phyloP scores from a whole-genome alignment of 2,888 invertebrate genomes.

The Tuta absoluta region DNA sequence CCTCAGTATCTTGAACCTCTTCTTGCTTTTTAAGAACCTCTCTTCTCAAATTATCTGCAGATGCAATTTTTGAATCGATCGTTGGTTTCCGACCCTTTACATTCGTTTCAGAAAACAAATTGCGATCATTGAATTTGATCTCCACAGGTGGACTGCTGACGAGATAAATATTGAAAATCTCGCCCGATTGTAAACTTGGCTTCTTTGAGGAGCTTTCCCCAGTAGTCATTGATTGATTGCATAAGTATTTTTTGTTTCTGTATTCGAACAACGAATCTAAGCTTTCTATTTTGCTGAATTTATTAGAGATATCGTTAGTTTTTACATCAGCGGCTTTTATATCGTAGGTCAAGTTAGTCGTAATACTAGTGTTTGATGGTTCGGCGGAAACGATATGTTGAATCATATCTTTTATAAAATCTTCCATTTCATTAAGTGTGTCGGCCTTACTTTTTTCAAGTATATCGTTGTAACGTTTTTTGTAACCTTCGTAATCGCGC shows the following conservation, averaged over 20 bases:
- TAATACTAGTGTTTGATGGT: conserved; percentile 31
- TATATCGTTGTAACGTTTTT: conserved; percentile 63
- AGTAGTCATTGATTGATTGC: conserved; percentile 49
- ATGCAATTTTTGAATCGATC: conserved; percentile 48
- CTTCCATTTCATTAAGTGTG: conserved; percentile 61
- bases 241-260: conserved; percentile 58
- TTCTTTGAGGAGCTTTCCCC: conserved; percentile 45
- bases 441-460: conserved; percentile 56
- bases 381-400: conserved; percentile 63
- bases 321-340: background rate
- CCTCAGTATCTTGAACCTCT: conserved; percentile 39
- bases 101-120: conserved; percentile 62
- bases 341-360: conserved; percentile 25
- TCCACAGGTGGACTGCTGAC: conserved; percentile 50
- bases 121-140: conserved; percentile 58
- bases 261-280: conserved; percentile 47
- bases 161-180: conserved; percentile 56
- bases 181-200: conserved; percentile 36
- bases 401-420: conserved; percentile 68
- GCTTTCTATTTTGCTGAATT: background rate
- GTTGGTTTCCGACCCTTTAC: conserved; percentile 45
- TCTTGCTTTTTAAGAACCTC: conserved; percentile 56
- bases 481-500: conserved; percentile 65
- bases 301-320: background rate
- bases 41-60: conserved; percentile 61